phyloP scores from a whole-genome alignment of 2,113 vertebrate genomes.

The Equus quagga region DNA sequence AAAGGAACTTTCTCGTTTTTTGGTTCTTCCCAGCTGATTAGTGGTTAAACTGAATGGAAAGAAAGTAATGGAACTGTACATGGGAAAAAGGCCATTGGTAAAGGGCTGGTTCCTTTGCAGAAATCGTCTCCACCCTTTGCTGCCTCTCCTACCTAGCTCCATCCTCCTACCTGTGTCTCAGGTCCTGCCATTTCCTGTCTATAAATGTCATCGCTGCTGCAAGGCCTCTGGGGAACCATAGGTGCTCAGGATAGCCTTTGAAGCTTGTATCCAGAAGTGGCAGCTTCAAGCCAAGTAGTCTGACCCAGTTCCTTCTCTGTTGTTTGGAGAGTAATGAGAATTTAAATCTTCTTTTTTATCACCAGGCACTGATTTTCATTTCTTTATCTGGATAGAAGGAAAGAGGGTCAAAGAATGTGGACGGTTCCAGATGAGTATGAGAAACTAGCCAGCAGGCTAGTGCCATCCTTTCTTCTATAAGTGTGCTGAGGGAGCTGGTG shows the following conservation, averaged over 20 bases:
- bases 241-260: not conserved
- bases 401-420: slow-evolving; percentile 38
- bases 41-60: not conserved
- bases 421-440: slow-evolving; percentile 27
- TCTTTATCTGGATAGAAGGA: slow-evolving; percentile 54
- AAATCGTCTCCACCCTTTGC: not conserved
- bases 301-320: slow-evolving; percentile 54
- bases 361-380: slow-evolving; percentile 18
- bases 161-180: not conserved
- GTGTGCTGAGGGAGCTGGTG: not conserved
- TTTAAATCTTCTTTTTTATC: slow-evolving; percentile 61
- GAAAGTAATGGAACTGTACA: not conserved
- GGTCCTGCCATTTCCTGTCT: not conserved
- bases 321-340: slow-evolving; percentile 48
- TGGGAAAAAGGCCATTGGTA: not conserved
- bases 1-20: not conserved
- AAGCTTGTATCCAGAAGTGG: slow-evolving; percentile 32
- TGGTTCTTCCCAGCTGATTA: not conserved
- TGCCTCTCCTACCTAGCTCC: not conserved
- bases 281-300: slow-evolving; percentile 23
- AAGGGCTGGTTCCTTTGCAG: not conserved
- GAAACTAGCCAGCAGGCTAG: slow-evolving; percentile 38
- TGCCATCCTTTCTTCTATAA: slow-evolving; percentile 18
- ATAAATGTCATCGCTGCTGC: not conserved
- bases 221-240: not conserved